A percentile compares a stretch with the other conserved stretches of the same genome.
Conservation (phyloP, 1,140 invertebrate species). For the Trichonephila clavipes region DNA sequence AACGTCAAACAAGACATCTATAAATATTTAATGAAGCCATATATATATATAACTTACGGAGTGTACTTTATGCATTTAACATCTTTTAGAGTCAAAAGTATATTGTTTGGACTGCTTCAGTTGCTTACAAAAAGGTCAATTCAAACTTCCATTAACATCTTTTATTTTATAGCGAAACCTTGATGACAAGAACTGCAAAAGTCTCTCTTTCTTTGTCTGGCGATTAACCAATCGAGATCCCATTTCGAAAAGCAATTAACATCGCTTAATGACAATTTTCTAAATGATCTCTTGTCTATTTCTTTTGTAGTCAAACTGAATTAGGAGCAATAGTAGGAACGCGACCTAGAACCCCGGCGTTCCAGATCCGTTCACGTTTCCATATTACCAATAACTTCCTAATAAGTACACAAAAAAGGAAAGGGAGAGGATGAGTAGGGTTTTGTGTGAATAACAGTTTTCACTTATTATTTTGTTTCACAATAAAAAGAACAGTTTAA, state of each 20-base stretch:
- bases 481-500: not conserved
- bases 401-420: not conserved
- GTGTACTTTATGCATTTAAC: too few relatives aligned
- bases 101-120: not conserved
- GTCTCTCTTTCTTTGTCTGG: slow-evolving; percentile 2
- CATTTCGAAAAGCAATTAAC: slow-evolving; percentile 51
- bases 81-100: too few relatives aligned
- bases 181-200: not conserved
- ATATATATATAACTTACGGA: too few relatives aligned
- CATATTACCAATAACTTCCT: not conserved
- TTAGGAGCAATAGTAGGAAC: slow-evolving; percentile 1
- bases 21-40: too few relatives aligned
- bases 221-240: slow-evolving; percentile 54
- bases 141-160: not conserved
- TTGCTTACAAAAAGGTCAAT: not conserved
- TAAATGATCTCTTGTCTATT: slow-evolving; percentile 51
- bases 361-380: not conserved
- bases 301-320: slow-evolving; percentile 20
- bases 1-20: too few relatives aligned
- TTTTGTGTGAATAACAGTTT: not conserved
- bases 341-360: slow-evolving; percentile 33
- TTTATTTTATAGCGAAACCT: not conserved
- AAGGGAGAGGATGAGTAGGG: not conserved
- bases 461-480: not conserved
- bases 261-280: slow-evolving; percentile 49